A percentile compares a stretch with the other conserved stretches of the same genome.
phyloP scores from a whole-genome alignment of 2,797 vertebrate genomes.

The Pipistrellus kuhlii region DNA sequence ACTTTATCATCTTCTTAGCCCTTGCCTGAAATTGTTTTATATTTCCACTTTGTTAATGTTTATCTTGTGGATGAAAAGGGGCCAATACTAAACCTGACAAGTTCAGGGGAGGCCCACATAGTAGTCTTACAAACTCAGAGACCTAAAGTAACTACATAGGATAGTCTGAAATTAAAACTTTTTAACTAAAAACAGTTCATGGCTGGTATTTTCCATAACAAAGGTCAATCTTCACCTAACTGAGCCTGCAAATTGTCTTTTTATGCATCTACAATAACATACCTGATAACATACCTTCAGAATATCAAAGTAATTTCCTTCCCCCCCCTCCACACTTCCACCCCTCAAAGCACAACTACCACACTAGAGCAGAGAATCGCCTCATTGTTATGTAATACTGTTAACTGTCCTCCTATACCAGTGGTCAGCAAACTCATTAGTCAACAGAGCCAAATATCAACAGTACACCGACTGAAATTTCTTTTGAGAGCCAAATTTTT shows the following conservation, averaged over 20 bases:
- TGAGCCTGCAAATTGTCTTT: background rate
- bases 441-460: no score
- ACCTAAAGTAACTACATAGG: background rate
- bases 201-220: background rate
- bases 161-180: background rate
- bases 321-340: background rate
- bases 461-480: no score
- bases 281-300: no score
- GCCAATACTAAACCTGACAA: background rate
- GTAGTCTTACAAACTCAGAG: background rate
- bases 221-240: background rate
- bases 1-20: constrained; percentile 13
- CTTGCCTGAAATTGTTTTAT: constrained; percentile 35
- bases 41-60: background rate
- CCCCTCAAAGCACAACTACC: background rate
- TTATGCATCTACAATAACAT: background rate
- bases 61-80: background rate
- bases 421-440: no score
- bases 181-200: background rate
- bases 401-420: background rate
- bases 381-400: background rate
- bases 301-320: background rate
- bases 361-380: background rate
- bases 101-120: background rate
- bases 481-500: no score